Percentiles rank a stretch among this genome's conserved stretches.
phyloP scores from a whole-genome alignment of 2,113 vertebrate genomes.

The Coreoperca whiteheadi region DNA sequence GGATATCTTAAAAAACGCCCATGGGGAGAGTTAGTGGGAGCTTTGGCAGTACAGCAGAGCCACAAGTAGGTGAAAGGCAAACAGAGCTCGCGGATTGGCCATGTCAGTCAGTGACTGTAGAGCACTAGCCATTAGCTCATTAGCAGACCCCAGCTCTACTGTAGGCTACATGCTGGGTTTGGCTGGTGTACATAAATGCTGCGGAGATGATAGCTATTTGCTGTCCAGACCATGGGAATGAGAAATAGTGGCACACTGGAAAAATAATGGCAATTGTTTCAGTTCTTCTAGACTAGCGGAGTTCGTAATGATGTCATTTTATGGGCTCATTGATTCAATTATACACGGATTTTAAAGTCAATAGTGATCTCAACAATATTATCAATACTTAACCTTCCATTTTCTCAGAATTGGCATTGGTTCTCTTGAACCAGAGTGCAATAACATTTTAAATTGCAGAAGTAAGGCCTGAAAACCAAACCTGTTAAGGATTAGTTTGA shows the following conservation, averaged over 20 bases:
- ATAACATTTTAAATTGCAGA: constrained; percentile 64
- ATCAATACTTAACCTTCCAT: constrained; percentile 70
- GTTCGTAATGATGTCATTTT: constrained; percentile 69
- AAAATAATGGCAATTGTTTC: constrained; percentile 24
- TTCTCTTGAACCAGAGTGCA: constrained; percentile 60
- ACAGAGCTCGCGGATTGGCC: constrained; percentile 56
- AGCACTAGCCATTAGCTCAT: constrained; percentile 63
- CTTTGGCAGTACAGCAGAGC: constrained; percentile 67
- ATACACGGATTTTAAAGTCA: constrained; percentile 61
- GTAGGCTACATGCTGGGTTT: constrained; percentile 48
- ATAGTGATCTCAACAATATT: constrained; percentile 72
- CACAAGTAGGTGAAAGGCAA: constrained; percentile 80
- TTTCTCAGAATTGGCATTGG: constrained; percentile 62
- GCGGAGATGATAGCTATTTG: constrained; percentile 38
- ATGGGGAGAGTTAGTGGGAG: constrained; percentile 76
- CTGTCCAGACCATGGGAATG: constrained; percentile 36
- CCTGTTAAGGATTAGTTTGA: constrained; percentile 66
- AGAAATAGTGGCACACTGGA: constrained; percentile 33
- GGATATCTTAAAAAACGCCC: constrained; percentile 65
- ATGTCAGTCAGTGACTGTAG: constrained; percentile 70
- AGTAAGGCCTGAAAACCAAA: constrained; percentile 53
- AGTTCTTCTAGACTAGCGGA: constrained; percentile 15
- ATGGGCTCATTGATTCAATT: constrained; percentile 60
- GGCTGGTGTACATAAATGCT: constrained; percentile 46
- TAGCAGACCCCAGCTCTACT: constrained; percentile 55